Evolutionary conservation across 2,888 invertebrate species (phyloP).

Genomic region (Orchesella flavescens): DNA sequence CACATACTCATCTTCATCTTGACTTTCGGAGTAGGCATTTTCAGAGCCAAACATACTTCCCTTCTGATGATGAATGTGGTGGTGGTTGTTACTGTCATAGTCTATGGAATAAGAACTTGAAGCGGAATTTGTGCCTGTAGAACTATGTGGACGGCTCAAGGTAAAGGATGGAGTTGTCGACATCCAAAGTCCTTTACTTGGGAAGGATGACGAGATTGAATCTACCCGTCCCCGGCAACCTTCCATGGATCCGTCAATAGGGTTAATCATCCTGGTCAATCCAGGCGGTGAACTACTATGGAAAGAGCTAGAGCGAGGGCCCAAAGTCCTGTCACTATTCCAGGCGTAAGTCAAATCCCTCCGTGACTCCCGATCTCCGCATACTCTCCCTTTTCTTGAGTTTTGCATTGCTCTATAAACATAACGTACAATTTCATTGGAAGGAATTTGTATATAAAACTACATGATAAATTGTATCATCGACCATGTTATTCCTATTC

Average conservation of each 20-base stretch:
- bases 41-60: conserved; percentile 28
- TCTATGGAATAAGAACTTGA: conserved; percentile 70
- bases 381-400: conserved; percentile 70
- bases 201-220: conserved; percentile 62
- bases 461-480: background rate
- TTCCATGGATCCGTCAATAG: conserved; percentile 62
- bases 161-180: conserved; percentile 60
- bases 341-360: conserved; percentile 64
- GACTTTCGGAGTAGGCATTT: conserved; percentile 66
- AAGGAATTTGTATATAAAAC: too few relatives aligned
- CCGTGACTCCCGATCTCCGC: conserved; percentile 53
- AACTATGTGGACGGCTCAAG: conserved; percentile 65
- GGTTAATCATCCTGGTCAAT: conserved; percentile 64
- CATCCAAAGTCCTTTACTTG: conserved; percentile 51
- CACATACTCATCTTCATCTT: conserved; percentile 69
- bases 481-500: background rate
- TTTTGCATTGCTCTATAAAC: conserved; percentile 71
- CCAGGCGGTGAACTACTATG: conserved; percentile 66
- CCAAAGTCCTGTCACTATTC: conserved; percentile 44
- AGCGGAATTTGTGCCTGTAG: conserved; percentile 70
- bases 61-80: conserved; percentile 25
- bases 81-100: conserved; percentile 69
- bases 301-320: conserved; percentile 51
- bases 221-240: conserved; percentile 57
- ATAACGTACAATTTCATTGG: too few relatives aligned